Percentiles rank a stretch among this genome's conserved stretches.
Conservation (phyloP, 2,113 vertebrate genomes). For the Kobus ellipsiprymnus region DNA sequence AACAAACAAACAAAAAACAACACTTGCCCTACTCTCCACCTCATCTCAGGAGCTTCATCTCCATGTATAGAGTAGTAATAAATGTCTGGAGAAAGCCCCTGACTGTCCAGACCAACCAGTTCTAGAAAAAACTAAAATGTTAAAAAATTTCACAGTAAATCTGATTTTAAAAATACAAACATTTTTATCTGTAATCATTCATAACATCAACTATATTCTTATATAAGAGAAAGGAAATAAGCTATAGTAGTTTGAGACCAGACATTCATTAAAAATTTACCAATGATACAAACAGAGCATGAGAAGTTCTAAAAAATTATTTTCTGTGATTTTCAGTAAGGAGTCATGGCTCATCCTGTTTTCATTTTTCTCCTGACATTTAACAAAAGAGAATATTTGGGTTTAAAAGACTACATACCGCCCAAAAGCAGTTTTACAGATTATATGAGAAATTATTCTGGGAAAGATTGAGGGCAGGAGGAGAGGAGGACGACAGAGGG, state of each 20-base stretch:
- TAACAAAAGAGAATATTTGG: constrained; percentile 24
- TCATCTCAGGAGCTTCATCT: not conserved
- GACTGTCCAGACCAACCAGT: not conserved
- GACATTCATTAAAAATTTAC: not conserved
- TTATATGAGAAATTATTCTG: not conserved
- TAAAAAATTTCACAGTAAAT: not conserved
- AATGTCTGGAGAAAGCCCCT: not conserved
- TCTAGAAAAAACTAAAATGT: not conserved
- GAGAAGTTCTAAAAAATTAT: not conserved
- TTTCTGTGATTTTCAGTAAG: constrained; percentile 4
- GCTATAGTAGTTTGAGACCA: not conserved
- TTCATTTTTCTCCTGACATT: not conserved
- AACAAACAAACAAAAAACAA: not conserved
- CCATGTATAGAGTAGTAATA: not conserved
- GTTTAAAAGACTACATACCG: constrained; percentile 7
- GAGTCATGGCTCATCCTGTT: not conserved
- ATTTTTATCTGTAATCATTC: not conserved
- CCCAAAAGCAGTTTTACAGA: not conserved
- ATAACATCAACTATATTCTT: not conserved
- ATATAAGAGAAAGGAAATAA: constrained; percentile 21
- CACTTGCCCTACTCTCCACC: not conserved
- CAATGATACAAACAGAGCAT: not conserved
- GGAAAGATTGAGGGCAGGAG: not conserved
- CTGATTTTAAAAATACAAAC: not conserved
- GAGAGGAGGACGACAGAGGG: not conserved